phyloP scores from a whole-genome alignment of 2,113 vertebrate species.

The Elanus axillaris region DNA sequence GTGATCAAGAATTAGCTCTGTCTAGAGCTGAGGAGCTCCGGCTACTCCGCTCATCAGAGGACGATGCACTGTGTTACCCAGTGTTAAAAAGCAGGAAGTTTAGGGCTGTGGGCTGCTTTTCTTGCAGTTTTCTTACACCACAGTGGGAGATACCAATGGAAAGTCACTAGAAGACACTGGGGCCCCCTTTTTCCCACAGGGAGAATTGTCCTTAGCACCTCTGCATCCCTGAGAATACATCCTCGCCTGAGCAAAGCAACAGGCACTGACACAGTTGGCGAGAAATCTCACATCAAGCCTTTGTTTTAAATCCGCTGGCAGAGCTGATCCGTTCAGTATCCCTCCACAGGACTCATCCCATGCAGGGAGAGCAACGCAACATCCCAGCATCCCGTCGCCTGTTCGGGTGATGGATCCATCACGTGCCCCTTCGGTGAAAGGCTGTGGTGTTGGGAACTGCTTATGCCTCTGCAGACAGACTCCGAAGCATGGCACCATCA shows the following conservation, averaged over 20 bases:
- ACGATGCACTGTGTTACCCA: background rate
- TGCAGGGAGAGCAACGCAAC: background rate
- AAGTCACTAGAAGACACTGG: background rate
- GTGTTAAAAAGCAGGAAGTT: background rate
- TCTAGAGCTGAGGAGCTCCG: constrained; percentile 21
- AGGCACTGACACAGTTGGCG: fast-evolving
- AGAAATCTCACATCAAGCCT: background rate
- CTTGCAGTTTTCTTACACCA: background rate
- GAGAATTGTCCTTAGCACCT: background rate
- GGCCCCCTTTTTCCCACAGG: background rate
- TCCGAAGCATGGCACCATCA: fast-evolving
- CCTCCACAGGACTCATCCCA: background rate
- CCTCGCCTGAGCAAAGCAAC: background rate
- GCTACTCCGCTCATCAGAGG: background rate
- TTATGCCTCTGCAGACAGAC: background rate
- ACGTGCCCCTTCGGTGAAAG: fast-evolving
- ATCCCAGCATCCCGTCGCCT: fast-evolving
- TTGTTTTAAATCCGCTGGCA: background rate
- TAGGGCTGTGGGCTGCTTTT: background rate
- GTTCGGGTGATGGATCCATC: background rate
- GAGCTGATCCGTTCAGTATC: background rate
- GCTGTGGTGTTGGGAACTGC: background rate
- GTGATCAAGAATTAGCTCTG: constrained; percentile 49
- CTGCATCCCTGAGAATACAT: fast-evolving
- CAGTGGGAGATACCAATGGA: background rate